Evolutionary conservation across 2,888 invertebrate genomes (phyloP).

Genomic region (Spisula solida): DNA sequence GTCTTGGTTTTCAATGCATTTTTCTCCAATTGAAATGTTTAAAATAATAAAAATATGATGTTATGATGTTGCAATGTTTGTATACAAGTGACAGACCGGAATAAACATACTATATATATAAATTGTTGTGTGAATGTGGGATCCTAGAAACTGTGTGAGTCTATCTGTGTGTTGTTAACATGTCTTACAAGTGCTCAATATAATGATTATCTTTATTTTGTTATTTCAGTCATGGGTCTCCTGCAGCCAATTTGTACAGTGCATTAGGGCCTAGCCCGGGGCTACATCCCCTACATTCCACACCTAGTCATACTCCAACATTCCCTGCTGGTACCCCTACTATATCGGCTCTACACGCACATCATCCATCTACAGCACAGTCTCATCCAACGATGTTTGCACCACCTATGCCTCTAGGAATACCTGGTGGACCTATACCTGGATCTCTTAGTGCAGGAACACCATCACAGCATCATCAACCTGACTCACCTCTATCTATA

Average conservation of each 20-base stretch:
- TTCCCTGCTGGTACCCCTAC: slow-evolving; percentile 43
- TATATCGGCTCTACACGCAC: slow-evolving; percentile 56
- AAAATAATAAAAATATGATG: too few species aligned
- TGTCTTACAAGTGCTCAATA: not conserved
- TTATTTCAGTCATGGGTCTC: slow-evolving; percentile 61
- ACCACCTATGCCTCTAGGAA: slow-evolving; percentile 80
- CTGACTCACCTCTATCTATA: slow-evolving; percentile 60
- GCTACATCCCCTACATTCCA: slow-evolving; percentile 72
- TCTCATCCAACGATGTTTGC: slow-evolving; percentile 79
- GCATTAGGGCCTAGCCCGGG: slow-evolving; percentile 73
- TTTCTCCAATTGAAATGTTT: too few species aligned
- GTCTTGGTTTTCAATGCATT: too few species aligned
- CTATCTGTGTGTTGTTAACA: not conserved
- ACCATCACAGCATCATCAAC: slow-evolving; percentile 55
- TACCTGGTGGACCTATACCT: slow-evolving; percentile 71
- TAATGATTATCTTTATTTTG: not conserved
- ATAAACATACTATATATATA: too few species aligned
- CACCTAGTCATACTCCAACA: slow-evolving; percentile 67
- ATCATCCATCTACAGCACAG: slow-evolving; percentile 62
- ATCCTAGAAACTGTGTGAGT: not conserved
- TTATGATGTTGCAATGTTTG: too few species aligned
- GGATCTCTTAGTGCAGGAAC: slow-evolving; percentile 52
- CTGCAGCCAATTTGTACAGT: slow-evolving; percentile 62
- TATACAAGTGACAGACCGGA: too few species aligned
- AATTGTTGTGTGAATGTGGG: too few species aligned